Conservation (phyloP, 2,113 vertebrate species). For the Clupea harengus region DNA sequence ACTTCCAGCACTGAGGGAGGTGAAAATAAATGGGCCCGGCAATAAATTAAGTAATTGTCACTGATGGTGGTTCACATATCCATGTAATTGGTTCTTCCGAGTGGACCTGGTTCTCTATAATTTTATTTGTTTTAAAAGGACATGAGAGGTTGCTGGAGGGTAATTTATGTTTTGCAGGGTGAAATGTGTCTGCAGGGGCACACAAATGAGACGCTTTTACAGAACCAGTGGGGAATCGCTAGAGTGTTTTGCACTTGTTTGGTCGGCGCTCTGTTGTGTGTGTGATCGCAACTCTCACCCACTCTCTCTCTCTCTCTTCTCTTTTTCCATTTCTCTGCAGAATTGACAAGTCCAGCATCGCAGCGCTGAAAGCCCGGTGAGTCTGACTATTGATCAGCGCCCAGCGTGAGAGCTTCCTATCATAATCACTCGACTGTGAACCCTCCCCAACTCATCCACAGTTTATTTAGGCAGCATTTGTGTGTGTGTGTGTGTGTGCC, state of each 20-base stretch:
- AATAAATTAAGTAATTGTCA: neutral
- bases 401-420: neutral
- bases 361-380: slow-evolving; percentile 49
- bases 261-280: neutral
- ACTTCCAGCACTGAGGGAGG: neutral
- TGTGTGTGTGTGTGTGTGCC: neutral
- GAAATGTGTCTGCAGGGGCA: neutral
- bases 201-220: neutral
- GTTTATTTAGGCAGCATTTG: neutral
- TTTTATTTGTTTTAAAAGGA: neutral
- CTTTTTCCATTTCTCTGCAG: slow-evolving; percentile 27
- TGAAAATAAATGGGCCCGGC: neutral
- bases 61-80: neutral
- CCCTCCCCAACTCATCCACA: neutral
- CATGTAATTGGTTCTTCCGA: neutral
- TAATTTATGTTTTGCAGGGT: neutral
- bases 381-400: slow-evolving; percentile 20
- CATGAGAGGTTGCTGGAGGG: neutral
- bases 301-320: neutral
- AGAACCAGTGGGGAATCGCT: neutral
- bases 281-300: neutral
- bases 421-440: neutral
- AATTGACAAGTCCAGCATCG: slow-evolving; percentile 52
- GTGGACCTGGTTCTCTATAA: neutral
- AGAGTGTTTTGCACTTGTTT: neutral